Evolutionary conservation across 2,888 invertebrate genomes (phyloP), one percentile per base, ranked within the genome.

Genomic region (Drosophila dives): DNA sequence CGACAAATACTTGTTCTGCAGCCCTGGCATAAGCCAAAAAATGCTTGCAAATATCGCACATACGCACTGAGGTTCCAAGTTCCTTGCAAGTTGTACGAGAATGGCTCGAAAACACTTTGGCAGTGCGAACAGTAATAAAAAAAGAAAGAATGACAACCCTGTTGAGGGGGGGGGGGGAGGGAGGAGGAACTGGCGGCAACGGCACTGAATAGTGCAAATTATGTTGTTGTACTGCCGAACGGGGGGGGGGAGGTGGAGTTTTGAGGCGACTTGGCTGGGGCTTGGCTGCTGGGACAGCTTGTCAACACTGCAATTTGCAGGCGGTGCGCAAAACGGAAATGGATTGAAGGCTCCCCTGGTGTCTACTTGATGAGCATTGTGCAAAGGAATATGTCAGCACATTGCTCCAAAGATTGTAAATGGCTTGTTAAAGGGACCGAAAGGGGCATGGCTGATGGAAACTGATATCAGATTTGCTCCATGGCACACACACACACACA

Each of bases 31-130:
- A 33, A 59, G 26, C 61, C 34, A 62, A 62, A 62, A 72, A 72
- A 61, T 54, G 53, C 56, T 56, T 60, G 49, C 68, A 73, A 72
- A 80, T 84, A 82, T 84, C 63, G 71, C 76, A 71, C 78, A 87
- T 84, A 84, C 81, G 86, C 86, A 83, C 86, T 65, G 82, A 67
- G 70, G 74, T 64, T 74, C 72, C 72, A 71, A 74, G 61, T 60
- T 71, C 72, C 42, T 73, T 73, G 74, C 70, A 88, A 83, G 81
- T 81, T 85, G 86, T 86, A 88, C 83, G 86, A 85, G 83, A 88
- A 85, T 83, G 83, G 80, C 80, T 66, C 67, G 86, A 77, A 88
- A 86, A 86, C 85, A 85, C 86, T 88, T 85, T 88, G 85, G 86
- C 86, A 83, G 81, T 6, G 83, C 69, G 61, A 83, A 67, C 55